Conservation (phyloP, 2,113 vertebrate genomes). For the Ictalurus punctatus region DNA sequence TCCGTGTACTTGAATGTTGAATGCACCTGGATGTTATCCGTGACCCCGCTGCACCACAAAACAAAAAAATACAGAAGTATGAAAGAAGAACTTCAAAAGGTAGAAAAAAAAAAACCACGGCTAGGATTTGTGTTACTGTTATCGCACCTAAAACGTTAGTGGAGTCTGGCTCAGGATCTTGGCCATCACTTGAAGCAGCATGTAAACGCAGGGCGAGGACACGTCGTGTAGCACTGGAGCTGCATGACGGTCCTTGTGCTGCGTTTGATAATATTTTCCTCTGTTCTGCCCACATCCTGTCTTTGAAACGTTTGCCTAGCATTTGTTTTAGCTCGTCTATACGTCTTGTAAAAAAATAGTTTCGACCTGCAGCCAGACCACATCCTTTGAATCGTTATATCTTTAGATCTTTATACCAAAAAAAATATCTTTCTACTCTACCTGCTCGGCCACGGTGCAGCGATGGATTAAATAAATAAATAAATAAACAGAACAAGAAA, state of each 20-base stretch:
- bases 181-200: neutral
- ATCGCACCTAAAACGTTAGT: too few species aligned
- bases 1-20: neutral
- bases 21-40: neutral
- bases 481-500: neutral
- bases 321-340: neutral
- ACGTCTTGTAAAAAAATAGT: neutral
- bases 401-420: neutral
- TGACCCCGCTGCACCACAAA: neutral
- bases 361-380: neutral
- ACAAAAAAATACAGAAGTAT: neutral
- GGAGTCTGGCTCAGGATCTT: too few species aligned
- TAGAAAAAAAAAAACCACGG: neutral
- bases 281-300: neutral
- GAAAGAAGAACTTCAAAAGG: neutral
- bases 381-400: neutral
- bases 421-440: neutral
- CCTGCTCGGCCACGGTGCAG: neutral
- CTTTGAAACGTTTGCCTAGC: neutral
- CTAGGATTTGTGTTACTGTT: neutral
- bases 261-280: too few species aligned
- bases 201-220: neutral
- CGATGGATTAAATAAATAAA: neutral
- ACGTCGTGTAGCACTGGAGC: too few species aligned
- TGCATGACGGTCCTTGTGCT: too few species aligned